Conservation (phyloP, 1,140 invertebrate genomes). For the Euwallacea similis region DNA sequence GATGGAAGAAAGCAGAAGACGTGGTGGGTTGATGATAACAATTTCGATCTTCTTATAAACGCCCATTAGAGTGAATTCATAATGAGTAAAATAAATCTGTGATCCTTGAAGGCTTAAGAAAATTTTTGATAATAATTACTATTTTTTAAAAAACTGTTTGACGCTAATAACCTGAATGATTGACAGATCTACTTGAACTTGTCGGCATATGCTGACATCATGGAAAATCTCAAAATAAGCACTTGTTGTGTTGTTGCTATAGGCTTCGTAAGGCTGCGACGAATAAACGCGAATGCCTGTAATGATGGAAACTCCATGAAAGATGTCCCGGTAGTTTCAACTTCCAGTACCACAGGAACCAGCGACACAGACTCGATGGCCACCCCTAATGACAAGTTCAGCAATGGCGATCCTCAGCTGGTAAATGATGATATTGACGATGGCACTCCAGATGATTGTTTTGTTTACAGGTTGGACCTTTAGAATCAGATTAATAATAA, state of each 20-base stretch:
- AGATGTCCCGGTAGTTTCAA: not conserved
- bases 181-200: not conserved
- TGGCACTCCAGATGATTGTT: conserved; percentile 20
- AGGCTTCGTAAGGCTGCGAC: conserved; percentile 24
- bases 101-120: too few relatives aligned
- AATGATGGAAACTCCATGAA: conserved; percentile 6
- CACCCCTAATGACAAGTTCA: not conserved
- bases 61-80: not conserved
- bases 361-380: conserved; percentile 26
- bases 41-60: not conserved
- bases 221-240: not conserved
- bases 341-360: conserved; percentile 15
- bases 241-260: not conserved
- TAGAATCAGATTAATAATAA: not conserved
- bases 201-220: not conserved
- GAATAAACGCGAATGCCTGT: not conserved
- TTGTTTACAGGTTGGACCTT: conserved; percentile 22
- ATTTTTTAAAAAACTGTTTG: too few relatives aligned
- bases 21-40: conserved; percentile 13
- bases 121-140: too few relatives aligned
- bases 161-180: not conserved
- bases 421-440: conserved; percentile 25
- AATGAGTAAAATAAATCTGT: not conserved
- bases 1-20: conserved; percentile 60
- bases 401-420: conserved; percentile 9